These are phyloP conservation scores for Nanger granti DNA, from an alignment of 2,113 vertebrate genomes.

Conservation along the genomic window DNA sequence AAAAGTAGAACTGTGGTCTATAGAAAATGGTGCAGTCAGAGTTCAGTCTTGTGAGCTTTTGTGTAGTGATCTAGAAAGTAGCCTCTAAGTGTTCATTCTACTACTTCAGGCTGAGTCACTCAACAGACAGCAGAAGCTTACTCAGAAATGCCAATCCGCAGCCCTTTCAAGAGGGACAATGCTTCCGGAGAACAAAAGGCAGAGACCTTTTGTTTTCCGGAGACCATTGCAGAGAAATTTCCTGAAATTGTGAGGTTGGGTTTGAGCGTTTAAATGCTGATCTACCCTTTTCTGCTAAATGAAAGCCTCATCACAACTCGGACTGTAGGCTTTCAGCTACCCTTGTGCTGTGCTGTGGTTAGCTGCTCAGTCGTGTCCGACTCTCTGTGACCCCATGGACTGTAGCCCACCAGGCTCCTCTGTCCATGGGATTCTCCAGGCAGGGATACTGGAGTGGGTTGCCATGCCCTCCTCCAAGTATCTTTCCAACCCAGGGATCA, in stretches of 20 bases:
- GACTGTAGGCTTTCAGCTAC: not conserved
- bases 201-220: no score
- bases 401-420: not conserved
- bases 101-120: constrained; percentile 3
- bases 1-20: not conserved
- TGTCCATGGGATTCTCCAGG: not conserved
- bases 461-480: not conserved
- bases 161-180: constrained; percentile 49
- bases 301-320: constrained; percentile 1
- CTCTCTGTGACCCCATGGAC: not conserved
- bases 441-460: not conserved
- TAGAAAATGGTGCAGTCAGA: not conserved
- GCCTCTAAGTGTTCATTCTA: not conserved
- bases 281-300: constrained; percentile 18
- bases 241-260: constrained; percentile 50
- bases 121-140: constrained; percentile 36
- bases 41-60: not conserved
- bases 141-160: constrained; percentile 53
- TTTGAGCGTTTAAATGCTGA: constrained; percentile 42
- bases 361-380: not conserved
- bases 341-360: not conserved
- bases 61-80: not conserved
- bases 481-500: not conserved
- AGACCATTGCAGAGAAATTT: constrained; percentile 55
- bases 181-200: constrained; percentile 60